Evolutionary conservation across 2,888 invertebrate species (phyloP).

Genomic region (Aricia artaxerxes): DNA sequence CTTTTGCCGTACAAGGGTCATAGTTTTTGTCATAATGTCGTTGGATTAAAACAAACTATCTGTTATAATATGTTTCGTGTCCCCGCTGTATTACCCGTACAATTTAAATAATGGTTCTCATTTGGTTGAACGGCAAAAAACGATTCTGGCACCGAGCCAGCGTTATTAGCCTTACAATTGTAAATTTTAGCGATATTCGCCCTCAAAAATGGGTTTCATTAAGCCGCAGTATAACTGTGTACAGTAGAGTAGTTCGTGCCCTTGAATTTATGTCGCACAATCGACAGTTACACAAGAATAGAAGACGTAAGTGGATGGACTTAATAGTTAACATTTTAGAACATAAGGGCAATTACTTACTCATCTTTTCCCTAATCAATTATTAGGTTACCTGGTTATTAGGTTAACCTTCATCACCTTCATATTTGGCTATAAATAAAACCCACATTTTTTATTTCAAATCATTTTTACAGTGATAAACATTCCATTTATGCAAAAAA

Average conservation of each 20-base stretch:
- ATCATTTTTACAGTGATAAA: too few relatives aligned
- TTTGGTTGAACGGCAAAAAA: constrained; percentile 20
- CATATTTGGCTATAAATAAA: too few relatives aligned
- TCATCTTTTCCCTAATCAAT: too few relatives aligned
- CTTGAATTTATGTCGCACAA: too few relatives aligned
- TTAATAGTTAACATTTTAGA: too few relatives aligned
- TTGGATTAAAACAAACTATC: not conserved
- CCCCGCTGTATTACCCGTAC: not conserved
- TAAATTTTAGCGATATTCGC: constrained; percentile 10
- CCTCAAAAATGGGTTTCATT: constrained; percentile 5
- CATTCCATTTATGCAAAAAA: too few relatives aligned
- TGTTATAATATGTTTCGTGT: not conserved
- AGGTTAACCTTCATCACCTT: too few relatives aligned
- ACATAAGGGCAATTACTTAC: too few relatives aligned
- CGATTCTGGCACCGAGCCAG: constrained; percentile 15
- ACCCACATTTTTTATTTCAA: too few relatives aligned
- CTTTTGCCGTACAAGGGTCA: not conserved
- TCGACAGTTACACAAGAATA: too few relatives aligned
- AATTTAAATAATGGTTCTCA: constrained; percentile 1
- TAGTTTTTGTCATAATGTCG: not conserved
- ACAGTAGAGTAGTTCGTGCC: not conserved
- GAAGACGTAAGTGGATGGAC: too few relatives aligned
- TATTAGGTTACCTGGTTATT: too few relatives aligned
- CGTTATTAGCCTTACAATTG: constrained; percentile 16
- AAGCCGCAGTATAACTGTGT: not conserved